phyloP scores from a whole-genome alignment of 1,140 invertebrate genomes.

The Bombus vancouverensis region DNA sequence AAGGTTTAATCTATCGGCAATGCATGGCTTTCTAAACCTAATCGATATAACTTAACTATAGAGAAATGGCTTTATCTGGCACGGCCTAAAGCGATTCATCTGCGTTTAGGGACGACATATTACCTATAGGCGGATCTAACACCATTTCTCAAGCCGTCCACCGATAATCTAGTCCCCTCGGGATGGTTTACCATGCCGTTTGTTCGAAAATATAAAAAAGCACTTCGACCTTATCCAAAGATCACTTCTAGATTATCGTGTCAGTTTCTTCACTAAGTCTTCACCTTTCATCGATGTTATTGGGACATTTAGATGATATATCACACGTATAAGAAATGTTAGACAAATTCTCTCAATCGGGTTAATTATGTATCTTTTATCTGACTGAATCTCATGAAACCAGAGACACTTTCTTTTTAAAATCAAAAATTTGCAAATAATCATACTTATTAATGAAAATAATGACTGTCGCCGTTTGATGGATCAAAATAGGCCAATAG shows the following conservation, averaged over 20 bases:
- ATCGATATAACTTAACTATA: slow-evolving; percentile 11
- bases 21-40: background rate
- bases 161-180: background rate
- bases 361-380: background rate
- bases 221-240: background rate
- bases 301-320: background rate
- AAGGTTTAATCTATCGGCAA: background rate
- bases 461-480: background rate
- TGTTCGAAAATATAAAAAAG: background rate
- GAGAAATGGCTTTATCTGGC: background rate
- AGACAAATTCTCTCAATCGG: too few relatives aligned
- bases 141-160: slow-evolving; percentile 11
- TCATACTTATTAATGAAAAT: background rate
- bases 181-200: background rate
- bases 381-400: background rate
- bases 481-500: background rate
- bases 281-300: background rate
- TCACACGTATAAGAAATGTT: background rate
- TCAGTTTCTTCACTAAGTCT: too few relatives aligned
- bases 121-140: background rate
- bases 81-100: slow-evolving; percentile 12
- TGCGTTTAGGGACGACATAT: slow-evolving; percentile 3
- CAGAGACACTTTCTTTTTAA: background rate
- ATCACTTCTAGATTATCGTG: background rate
- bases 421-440: background rate